Base-by-base conservation (phyloP, 1,140 invertebrate genomes). In the Hylaeus volcanicus region DNA sequence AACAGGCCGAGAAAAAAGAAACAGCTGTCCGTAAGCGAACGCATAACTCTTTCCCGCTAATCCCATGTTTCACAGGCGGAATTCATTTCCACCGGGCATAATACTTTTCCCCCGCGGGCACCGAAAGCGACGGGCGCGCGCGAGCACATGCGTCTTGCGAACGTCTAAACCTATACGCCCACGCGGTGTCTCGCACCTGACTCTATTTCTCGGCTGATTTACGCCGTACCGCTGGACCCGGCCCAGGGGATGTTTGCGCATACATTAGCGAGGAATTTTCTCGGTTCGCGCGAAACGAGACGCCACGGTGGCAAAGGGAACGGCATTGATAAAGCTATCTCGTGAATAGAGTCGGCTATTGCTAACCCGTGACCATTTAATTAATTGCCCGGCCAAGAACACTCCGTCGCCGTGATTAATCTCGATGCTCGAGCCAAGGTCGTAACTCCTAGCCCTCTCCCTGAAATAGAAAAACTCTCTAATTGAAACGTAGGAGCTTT, bases 241-340 rank as follows among this genome's bases (percentile, higher is more conserved):
- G 15, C 48, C 14, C 12, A 5, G 53, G 78, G 71, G 53, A 66
- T 68, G 79, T 80, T 80, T 55, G 73, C 64, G 79, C 79, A 69
- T 80, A 75, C 63, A 75, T 75, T 63, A 75, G 73, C 79, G 64
- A 61, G 65, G 79, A 75, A 80, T 80, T 80, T 75, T 69, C 79
- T 80, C 72, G 61, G 61, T 66, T 65, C 63, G 64, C 71, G 77
- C 69, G 45, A 51, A 74, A 65, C 43, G 51, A 56, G 58, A 72
- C 74, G 37, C 26, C 53, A 6, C 66, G 12, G 71, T 74, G 71
- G 78, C 78, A 74, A 80, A 80, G 51, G 55, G 63, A 64, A 75
- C 37, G 73, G 79, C 79, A 80, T 80, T 80, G 79, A 80, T 80
- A 80, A 80, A 80, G 79, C 72, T 80, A 68, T 74, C 72, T 69